Percentiles rank a stretch among this genome's conserved stretches.
Evolutionary conservation across 2,797 vertebrate species (phyloP).

Genomic region (Pyrocephalus nanus): DNA sequence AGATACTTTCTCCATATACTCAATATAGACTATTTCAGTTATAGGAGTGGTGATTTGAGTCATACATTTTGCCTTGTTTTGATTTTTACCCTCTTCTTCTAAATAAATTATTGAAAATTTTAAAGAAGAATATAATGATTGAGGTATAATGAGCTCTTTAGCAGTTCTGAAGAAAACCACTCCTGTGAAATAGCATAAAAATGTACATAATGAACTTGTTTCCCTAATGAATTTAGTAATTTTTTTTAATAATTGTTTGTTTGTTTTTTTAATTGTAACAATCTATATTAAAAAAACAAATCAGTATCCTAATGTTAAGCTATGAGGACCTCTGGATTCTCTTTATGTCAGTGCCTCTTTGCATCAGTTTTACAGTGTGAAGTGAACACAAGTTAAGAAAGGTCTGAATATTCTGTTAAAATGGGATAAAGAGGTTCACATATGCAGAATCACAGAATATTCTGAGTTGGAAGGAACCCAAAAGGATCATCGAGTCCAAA

Average conservation of each 20-base stretch:
- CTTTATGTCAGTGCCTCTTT: not conserved
- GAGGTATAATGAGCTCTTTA: not conserved
- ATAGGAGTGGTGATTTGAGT: not conserved
- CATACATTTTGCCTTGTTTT: not conserved
- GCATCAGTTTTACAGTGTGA: not conserved
- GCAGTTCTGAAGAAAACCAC: not conserved
- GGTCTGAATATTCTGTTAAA: not conserved
- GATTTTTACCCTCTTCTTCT: not conserved
- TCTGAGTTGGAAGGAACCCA: not conserved
- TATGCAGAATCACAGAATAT: not conserved
- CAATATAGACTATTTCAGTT: not conserved
- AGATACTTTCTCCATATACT: not conserved
- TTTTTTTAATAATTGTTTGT: not conserved
- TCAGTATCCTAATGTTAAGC: not conserved
- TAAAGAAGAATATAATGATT: not conserved
- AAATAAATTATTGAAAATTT: not conserved
- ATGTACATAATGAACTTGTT: not conserved
- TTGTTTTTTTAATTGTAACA: not conserved
- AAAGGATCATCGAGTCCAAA: not conserved
- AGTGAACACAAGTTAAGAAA: not conserved
- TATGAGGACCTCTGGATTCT: not conserved
- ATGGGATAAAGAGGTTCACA: not conserved
- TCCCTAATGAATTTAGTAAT: not conserved
- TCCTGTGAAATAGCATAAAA: not conserved
- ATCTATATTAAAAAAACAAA: not conserved